Conservation (phyloP, 2,888 invertebrate genomes). For the Callimorpha dominula region DNA sequence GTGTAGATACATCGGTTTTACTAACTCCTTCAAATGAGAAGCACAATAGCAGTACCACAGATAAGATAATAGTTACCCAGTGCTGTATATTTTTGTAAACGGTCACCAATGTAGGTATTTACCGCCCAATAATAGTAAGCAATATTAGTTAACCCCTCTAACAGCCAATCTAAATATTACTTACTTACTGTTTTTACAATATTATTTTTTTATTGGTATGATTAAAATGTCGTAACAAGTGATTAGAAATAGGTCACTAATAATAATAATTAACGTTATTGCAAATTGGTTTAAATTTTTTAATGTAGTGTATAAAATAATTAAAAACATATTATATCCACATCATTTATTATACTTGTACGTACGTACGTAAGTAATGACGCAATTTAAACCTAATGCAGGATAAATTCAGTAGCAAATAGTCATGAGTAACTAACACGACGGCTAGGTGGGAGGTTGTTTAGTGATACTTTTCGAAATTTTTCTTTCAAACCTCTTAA, state of each 20-base stretch:
- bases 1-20: too few relatives aligned
- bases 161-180: too few relatives aligned
- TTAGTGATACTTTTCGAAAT: not conserved
- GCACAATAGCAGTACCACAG: too few relatives aligned
- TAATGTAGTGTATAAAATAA: not conserved
- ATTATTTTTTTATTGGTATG: too few relatives aligned
- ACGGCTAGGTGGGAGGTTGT: not conserved
- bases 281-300: not conserved
- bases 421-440: not conserved
- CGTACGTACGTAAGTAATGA: too few relatives aligned
- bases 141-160: too few relatives aligned
- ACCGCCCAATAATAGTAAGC: too few relatives aligned
- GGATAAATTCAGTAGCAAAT: not conserved
- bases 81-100: too few relatives aligned
- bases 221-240: not conserved
- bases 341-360: not conserved
- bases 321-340: not conserved
- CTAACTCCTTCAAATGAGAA: too few relatives aligned
- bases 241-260: not conserved
- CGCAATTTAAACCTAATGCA: not conserved
- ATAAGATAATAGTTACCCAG: too few relatives aligned
- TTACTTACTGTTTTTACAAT: too few relatives aligned
- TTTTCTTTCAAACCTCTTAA: not conserved
- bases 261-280: not conserved
- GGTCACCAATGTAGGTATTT: too few relatives aligned